These are phyloP conservation scores for Masticophis lateralis DNA, from an alignment of 2,797 vertebrate genomes.

Conservation along the genomic window DNA sequence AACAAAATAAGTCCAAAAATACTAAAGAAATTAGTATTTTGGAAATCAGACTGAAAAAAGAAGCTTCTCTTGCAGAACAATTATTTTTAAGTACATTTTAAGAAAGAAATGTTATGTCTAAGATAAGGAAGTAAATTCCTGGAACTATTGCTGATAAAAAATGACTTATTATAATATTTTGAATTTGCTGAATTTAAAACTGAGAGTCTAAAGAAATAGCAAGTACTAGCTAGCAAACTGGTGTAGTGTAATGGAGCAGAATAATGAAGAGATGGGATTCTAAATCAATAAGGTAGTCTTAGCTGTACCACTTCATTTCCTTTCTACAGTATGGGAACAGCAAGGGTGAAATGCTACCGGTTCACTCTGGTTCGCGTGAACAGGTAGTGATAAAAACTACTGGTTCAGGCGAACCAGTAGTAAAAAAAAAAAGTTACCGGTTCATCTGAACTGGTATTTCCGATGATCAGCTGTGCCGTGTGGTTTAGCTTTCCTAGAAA, in stretches of 20 bases:
- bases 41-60: not conserved
- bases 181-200: not conserved
- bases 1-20: not conserved
- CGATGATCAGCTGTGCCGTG: too few species aligned
- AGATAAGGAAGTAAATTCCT: not conserved
- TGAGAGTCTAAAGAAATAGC: not conserved
- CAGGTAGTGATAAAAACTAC: too few species aligned
- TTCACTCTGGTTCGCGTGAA: too few species aligned
- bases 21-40: not conserved
- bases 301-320: not conserved
- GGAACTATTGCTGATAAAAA: not conserved
- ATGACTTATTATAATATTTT: not conserved
- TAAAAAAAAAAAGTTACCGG: too few species aligned
- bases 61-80: not conserved
- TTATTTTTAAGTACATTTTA: not conserved
- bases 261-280: not conserved
- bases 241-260: not conserved
- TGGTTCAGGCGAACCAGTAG: too few species aligned
- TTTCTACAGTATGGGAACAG: not conserved
- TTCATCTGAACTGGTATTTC: too few species aligned
- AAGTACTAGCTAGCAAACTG: not conserved
- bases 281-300: not conserved
- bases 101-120: not conserved
- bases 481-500: too few species aligned
- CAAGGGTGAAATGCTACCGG: too few species aligned